These are phyloP conservation scores for Oryzias melastigma DNA, from an alignment of 2,113 vertebrate genomes.

Conservation along the genomic window DNA sequence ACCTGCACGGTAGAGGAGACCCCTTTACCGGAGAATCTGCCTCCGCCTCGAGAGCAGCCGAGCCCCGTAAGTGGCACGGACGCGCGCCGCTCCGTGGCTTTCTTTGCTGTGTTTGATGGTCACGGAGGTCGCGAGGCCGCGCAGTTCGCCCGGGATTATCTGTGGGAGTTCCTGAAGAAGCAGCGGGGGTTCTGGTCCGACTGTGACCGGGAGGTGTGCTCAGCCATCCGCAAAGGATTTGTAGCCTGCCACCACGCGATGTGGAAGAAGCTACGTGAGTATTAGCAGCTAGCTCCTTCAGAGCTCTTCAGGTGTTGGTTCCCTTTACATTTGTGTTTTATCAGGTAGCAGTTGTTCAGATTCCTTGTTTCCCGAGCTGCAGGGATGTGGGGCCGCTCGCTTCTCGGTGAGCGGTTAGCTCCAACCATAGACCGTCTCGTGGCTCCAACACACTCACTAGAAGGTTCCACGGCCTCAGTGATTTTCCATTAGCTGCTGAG, in stretches of 20 bases:
- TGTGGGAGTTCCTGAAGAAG: slow-evolving; percentile 92
- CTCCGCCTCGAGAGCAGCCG: not conserved
- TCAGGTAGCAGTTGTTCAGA: no score
- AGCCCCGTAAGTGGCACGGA: slow-evolving; percentile 22
- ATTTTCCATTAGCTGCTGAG: not conserved
- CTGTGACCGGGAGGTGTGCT: slow-evolving; percentile 88
- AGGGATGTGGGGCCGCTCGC: no score
- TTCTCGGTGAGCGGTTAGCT: no score
- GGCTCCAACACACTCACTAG: not conserved
- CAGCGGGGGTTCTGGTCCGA: slow-evolving; percentile 90
- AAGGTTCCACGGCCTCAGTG: not conserved
- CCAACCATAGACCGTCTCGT: no score
- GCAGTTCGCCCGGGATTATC: slow-evolving; percentile 87
- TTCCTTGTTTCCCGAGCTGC: not conserved
- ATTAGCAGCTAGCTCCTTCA: no score
- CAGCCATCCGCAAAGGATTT: slow-evolving; percentile 92
- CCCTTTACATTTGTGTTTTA: not conserved
- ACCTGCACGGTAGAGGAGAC: not conserved
- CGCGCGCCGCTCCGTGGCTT: slow-evolving; percentile 81
- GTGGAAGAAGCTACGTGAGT: slow-evolving; percentile 98
- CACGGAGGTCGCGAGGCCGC: slow-evolving; percentile 95
- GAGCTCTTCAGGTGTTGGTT: not conserved
- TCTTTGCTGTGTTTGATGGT: slow-evolving; percentile 94
- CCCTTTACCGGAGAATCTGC: not conserved
- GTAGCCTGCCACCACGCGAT: slow-evolving; percentile 94